phyloP scores from a whole-genome alignment of 2,888 invertebrate species.

The Catocala sponsa region DNA sequence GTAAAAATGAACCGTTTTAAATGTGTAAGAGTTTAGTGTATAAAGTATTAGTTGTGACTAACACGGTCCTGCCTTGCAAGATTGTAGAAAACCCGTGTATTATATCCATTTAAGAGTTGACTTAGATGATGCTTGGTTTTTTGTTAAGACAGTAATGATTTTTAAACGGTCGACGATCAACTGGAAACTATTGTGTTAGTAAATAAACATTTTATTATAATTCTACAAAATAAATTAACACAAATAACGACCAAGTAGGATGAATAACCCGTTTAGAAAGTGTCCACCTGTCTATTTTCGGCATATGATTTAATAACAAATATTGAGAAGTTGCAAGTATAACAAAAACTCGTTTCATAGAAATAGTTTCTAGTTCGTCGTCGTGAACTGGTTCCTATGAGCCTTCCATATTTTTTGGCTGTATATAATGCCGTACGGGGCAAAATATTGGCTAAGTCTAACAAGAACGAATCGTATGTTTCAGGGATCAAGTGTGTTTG shows the following conservation, averaged over 20 bases:
- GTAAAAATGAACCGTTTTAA: conserved; percentile 17
- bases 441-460: conserved; percentile 16
- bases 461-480: conserved; percentile 34
- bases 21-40: conserved; percentile 36
- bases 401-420: conserved; percentile 1
- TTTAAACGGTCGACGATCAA: too few relatives aligned
- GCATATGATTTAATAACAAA: too few relatives aligned
- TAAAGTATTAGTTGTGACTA: conserved; percentile 47
- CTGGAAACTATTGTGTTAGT: too few relatives aligned
- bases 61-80: conserved; percentile 30
- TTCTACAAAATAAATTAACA: too few relatives aligned
- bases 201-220: too few relatives aligned
- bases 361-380: conserved; percentile 17
- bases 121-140: neutral
- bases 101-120: neutral
- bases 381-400: conserved; percentile 11
- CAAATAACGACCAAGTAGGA: too few relatives aligned
- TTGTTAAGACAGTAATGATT: too few relatives aligned
- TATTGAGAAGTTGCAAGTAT: too few relatives aligned
- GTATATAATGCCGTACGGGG: conserved; percentile 20
- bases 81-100: conserved; percentile 29
- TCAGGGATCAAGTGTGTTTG: conserved; percentile 94
- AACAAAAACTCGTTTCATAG: conserved; percentile 22
- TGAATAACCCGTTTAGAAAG: too few relatives aligned
- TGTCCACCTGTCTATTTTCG: too few relatives aligned